Evolutionary conservation across 2,113 vertebrate genomes (phyloP).

Genomic region (Rhinolophus sinicus): DNA sequence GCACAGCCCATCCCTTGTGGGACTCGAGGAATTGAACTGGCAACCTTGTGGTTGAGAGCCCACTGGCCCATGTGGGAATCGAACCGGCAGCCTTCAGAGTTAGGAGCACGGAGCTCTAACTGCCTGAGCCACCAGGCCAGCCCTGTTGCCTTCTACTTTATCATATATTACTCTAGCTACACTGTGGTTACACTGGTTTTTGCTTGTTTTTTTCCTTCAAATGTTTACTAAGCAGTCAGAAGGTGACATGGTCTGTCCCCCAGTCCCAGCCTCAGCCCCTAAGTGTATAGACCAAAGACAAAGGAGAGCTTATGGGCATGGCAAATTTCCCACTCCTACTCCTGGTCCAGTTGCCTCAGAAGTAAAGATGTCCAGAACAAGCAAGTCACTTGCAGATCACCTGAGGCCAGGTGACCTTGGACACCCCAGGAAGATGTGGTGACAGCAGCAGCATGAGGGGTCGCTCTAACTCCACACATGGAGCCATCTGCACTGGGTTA

Average conservation of each 20-base stretch:
- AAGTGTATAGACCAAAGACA: not conserved
- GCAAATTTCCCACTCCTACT: not conserved
- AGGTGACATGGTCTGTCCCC: not conserved
- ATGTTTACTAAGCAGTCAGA: too few relatives aligned
- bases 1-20: too few relatives aligned
- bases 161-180: too few relatives aligned
- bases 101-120: too few relatives aligned
- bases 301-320: not conserved
- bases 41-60: too few relatives aligned
- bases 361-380: not conserved
- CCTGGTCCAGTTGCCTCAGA: not conserved
- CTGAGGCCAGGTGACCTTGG: not conserved
- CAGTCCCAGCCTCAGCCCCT: not conserved
- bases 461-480: not conserved
- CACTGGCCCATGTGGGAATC: too few relatives aligned
- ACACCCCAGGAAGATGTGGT: not conserved
- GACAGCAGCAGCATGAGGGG: not conserved
- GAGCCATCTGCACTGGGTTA: not conserved
- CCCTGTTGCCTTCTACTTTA: not conserved
- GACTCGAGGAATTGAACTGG: too few relatives aligned
- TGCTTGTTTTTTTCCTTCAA: not conserved
- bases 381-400: accelerated
- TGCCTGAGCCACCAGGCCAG: too few relatives aligned
- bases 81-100: too few relatives aligned
- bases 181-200: not conserved